Conservation (phyloP, 2,113 vertebrate genomes). For the Miniopterus natalensis region DNA sequence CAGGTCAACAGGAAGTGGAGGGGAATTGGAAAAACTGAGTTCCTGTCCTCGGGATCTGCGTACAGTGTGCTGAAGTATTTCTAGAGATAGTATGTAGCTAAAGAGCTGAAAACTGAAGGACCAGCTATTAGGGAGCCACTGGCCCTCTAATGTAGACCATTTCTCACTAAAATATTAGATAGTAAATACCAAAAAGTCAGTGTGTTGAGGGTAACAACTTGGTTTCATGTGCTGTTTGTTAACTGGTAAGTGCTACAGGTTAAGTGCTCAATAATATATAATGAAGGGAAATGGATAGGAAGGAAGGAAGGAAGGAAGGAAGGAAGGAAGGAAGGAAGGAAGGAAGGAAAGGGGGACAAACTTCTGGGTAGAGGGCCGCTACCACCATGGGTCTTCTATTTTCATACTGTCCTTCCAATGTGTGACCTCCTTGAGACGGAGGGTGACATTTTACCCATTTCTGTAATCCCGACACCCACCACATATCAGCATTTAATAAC, state of each 20-base stretch:
- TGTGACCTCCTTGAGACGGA: neutral
- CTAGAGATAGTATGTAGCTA: neutral
- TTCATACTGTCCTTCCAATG: neutral
- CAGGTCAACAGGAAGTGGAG: slow-evolving; percentile 5
- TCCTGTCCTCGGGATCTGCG: neutral
- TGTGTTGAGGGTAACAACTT: neutral
- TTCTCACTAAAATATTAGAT: neutral
- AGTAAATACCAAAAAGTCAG: neutral
- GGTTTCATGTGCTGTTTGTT: neutral
- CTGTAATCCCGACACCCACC: neutral
- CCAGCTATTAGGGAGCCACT: neutral
- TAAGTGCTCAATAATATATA: neutral
- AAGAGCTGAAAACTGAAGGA: neutral
- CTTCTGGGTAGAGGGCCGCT: neutral
- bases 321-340: neutral
- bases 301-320: accelerated
- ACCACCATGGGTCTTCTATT: neutral
- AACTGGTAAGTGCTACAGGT: neutral
- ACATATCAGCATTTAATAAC: neutral
- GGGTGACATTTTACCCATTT: neutral
- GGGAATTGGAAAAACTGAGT: neutral
- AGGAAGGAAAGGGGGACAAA: too few species aligned
- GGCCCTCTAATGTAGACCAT: neutral
- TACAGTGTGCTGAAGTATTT: neutral
- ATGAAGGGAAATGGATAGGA: neutral